Percentiles rank a stretch among this genome's conserved stretches.
These are phyloP conservation scores for Spodoptera picta DNA, from an alignment of 2,888 invertebrate genomes.

Conservation along the genomic window DNA sequence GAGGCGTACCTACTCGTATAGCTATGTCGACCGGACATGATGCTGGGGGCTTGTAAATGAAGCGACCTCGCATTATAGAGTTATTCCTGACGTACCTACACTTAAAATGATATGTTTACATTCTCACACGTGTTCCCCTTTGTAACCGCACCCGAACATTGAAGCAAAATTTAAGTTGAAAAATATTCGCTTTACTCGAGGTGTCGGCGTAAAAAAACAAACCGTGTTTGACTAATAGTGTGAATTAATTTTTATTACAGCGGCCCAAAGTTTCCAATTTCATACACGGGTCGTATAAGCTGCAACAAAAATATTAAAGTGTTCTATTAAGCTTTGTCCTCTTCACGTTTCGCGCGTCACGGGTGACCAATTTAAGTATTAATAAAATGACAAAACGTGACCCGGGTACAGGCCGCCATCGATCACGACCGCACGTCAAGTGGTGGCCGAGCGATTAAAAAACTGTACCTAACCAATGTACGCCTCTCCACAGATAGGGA, in stretches of 20 bases:
- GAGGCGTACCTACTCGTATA: slow-evolving; percentile 56
- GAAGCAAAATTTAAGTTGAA: slow-evolving; percentile 24
- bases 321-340: slow-evolving; percentile 68
- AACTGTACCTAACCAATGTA: slow-evolving; percentile 81
- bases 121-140: slow-evolving; percentile 26
- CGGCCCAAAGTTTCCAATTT: slow-evolving; percentile 48
- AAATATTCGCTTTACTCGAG: slow-evolving; percentile 31
- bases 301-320: slow-evolving; percentile 63
- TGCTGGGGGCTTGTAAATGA: slow-evolving; percentile 66
- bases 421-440: slow-evolving; percentile 85
- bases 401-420: slow-evolving; percentile 79
- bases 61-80: slow-evolving; percentile 56
- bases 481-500: slow-evolving; percentile 68
- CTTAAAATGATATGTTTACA: slow-evolving; percentile 42
- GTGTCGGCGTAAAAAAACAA: slow-evolving; percentile 39
- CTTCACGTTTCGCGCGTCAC: slow-evolving; percentile 80
- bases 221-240: slow-evolving; percentile 47
- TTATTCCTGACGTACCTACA: slow-evolving; percentile 39
- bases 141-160: slow-evolving; percentile 17
- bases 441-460: slow-evolving; percentile 84
- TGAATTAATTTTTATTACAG: slow-evolving; percentile 49
- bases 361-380: slow-evolving; percentile 87
- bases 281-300: slow-evolving; percentile 47
- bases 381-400: slow-evolving; percentile 89
- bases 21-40: slow-evolving; percentile 59